These are phyloP conservation scores for Coptodon bakossiorum DNA, from an alignment of 2,113 vertebrate genomes.

Conservation along the genomic window DNA sequence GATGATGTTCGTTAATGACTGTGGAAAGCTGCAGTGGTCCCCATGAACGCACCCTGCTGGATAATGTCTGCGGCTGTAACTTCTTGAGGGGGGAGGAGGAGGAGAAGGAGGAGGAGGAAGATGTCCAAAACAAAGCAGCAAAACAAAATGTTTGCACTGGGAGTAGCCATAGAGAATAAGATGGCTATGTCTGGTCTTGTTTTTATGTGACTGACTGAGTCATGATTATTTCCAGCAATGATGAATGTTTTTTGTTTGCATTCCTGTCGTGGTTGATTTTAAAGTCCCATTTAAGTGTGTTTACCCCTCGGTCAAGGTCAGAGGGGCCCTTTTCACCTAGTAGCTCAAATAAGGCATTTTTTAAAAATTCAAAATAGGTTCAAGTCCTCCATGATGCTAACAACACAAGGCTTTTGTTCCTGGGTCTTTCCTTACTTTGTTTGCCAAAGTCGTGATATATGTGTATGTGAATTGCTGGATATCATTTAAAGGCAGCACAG, in stretches of 20 bases:
- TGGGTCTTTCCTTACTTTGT: neutral
- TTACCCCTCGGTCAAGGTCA: neutral
- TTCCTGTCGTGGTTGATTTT: neutral
- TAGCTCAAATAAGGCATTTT: neutral
- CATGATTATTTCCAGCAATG: neutral
- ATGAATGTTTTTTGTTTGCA: neutral
- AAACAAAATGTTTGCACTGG: slow-evolving; percentile 8
- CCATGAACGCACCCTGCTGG: slow-evolving; percentile 26
- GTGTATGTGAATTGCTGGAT: neutral
- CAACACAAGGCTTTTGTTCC: neutral
- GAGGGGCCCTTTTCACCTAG: neutral
- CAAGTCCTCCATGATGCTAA: neutral
- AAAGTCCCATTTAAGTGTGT: neutral
- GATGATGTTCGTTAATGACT: slow-evolving; percentile 74
- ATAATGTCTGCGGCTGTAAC: slow-evolving; percentile 39
- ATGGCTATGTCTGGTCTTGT: neutral
- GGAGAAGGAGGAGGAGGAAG: neutral
- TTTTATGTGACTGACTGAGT: neutral
- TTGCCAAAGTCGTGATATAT: neutral
- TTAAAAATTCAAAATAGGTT: neutral
- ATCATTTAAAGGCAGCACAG: neutral
- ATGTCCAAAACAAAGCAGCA: slow-evolving; percentile 27
- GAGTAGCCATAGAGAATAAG: neutral
- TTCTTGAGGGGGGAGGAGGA: neutral
- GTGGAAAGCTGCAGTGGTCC: slow-evolving; percentile 60